phyloP scores from a whole-genome alignment of 2,113 vertebrate genomes.

The Pheucticus melanocephalus region DNA sequence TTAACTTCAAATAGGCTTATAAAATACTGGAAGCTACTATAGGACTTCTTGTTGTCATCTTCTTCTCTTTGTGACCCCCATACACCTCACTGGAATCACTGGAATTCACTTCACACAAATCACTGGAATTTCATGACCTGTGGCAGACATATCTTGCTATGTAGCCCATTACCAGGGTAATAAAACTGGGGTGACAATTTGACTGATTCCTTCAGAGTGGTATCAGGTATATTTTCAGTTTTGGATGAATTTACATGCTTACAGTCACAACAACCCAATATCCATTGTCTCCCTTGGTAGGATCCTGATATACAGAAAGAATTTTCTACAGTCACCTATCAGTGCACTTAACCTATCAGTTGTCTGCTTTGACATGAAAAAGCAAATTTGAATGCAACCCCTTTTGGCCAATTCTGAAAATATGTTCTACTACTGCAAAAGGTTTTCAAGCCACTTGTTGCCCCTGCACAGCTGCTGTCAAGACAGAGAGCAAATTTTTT shows the following conservation, averaged over 20 bases:
- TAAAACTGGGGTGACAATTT: not conserved
- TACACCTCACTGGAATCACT: not conserved
- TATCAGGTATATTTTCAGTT: not conserved
- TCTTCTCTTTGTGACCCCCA: not conserved
- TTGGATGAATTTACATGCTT: not conserved
- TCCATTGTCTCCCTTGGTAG: not conserved
- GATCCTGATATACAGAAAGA: not conserved
- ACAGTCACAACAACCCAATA: not conserved
- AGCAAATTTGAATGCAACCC: not conserved
- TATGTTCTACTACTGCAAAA: not conserved
- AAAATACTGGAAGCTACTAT: not conserved
- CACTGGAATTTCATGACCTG: not conserved
- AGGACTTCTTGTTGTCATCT: not conserved
- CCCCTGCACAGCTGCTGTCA: not conserved
- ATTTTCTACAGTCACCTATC: not conserved
- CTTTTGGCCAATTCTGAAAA: not conserved
- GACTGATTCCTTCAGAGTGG: not conserved
- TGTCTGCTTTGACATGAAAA: not conserved
- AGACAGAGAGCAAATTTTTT: not conserved
- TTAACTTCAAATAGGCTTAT: not conserved
- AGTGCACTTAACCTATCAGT: not conserved
- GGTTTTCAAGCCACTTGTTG: not conserved
- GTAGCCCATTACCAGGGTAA: not conserved
- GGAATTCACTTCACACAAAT: not conserved
- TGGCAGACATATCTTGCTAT: not conserved